A percentile compares a stretch with the other conserved stretches of the same genome.
Evolutionary conservation across 92 coral and sea anemone species (phyloP).

Genomic region (Pocillopora grandis): DNA sequence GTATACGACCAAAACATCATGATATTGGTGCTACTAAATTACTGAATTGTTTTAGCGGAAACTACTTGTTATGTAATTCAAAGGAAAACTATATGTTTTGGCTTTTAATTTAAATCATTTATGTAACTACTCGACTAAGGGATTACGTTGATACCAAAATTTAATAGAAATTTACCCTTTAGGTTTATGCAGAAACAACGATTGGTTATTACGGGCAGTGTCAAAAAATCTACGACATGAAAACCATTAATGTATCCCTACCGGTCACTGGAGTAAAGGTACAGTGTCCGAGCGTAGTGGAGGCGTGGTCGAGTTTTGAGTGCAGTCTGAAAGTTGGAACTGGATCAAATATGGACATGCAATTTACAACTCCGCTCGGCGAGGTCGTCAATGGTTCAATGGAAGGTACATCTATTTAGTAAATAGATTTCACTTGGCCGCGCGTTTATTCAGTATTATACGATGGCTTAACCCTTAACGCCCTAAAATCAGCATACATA

Average conservation of each 20-base stretch:
- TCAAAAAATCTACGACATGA: constrained; percentile 24
- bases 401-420: constrained; percentile 8
- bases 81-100: too few relatives aligned
- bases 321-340: constrained; percentile 35
- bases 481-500: too few relatives aligned
- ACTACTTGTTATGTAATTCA: too few relatives aligned
- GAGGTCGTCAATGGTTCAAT: constrained; percentile 9
- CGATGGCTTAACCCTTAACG: too few relatives aligned
- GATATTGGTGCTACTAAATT: too few relatives aligned
- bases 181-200: constrained; percentile 54
- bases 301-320: constrained; percentile 23
- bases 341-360: constrained; percentile 45
- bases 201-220: constrained; percentile 63
- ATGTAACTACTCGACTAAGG: too few relatives aligned
- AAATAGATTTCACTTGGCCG: neutral
- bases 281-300: constrained; percentile 45
- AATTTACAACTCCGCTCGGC: constrained; percentile 9
- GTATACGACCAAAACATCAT: too few relatives aligned
- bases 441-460: neutral
- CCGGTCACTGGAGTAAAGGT: constrained; percentile 19
- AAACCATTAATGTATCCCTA: constrained; percentile 13
- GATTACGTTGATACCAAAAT: too few relatives aligned
- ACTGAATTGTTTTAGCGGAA: too few relatives aligned
- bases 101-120: too few relatives aligned
- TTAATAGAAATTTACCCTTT: neutral